Conservation (phyloP, 2,797 vertebrate species). For the Lagodon rhomboides region DNA sequence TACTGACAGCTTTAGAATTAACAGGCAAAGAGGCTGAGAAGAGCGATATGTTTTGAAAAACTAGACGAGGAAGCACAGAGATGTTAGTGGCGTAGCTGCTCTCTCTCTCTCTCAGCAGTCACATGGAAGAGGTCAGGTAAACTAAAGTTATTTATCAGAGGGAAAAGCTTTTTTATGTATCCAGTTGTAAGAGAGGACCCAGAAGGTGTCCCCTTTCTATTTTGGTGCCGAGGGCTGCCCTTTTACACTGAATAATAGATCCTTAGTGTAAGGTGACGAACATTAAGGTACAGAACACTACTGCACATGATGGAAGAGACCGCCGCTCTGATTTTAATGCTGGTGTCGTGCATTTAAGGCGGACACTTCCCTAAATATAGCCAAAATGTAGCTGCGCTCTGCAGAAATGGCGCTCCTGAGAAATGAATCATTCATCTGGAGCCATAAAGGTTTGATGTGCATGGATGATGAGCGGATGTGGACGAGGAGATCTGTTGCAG, state of each 20-base stretch:
- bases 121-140: not conserved
- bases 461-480: conserved; percentile 30
- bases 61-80: conserved; percentile 6
- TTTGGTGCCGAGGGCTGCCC: conserved; percentile 4
- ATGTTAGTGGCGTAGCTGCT: not conserved
- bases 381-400: conserved; percentile 18
- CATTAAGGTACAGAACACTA: too few species aligned
- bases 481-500: conserved; percentile 23
- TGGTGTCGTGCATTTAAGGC: conserved; percentile 18
- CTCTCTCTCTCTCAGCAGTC: not conserved
- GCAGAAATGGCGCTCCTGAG: conserved; percentile 33
- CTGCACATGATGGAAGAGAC: conserved; percentile 15
- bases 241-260: conserved; percentile 64
- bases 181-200: not conserved
- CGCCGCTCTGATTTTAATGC: conserved; percentile 26
- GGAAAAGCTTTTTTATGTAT: conserved; percentile 53
- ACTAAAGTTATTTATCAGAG: conserved; percentile 29
- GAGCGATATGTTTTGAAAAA: conserved; percentile 7
- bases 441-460: conserved; percentile 29
- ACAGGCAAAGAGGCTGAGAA: conserved; percentile 4
- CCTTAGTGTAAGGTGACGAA: conserved; percentile 10
- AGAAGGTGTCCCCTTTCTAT: conserved; percentile 7
- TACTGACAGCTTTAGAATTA: conserved; percentile 28
- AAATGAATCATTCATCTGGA: conserved; percentile 62
- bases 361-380: conserved; percentile 37